Conservation (phyloP, 2,113 vertebrate species). For the Semicossyphus pulcher region DNA sequence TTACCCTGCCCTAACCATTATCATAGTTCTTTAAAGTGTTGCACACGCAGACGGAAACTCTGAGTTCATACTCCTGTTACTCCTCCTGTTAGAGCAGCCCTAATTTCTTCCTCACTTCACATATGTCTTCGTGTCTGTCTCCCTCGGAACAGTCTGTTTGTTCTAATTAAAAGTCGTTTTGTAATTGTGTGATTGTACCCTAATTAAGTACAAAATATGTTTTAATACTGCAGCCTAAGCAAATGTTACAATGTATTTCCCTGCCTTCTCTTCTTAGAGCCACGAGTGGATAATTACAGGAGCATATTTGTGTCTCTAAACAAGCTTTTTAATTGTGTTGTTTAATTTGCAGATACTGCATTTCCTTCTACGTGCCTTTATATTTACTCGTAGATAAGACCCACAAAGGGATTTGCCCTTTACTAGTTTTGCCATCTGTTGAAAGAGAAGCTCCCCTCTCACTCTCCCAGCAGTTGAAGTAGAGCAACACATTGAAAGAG, state of each 20-base stretch:
- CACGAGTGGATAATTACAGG: constrained; percentile 53
- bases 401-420: constrained; percentile 65
- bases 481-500: constrained; percentile 72
- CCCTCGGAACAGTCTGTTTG: neutral
- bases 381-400: constrained; percentile 65
- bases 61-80: constrained; percentile 9
- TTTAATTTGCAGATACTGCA: constrained; percentile 52
- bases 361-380: constrained; percentile 57
- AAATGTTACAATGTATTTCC: constrained; percentile 56
- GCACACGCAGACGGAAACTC: constrained; percentile 43
- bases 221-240: constrained; percentile 63
- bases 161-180: constrained; percentile 62
- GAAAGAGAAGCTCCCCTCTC: constrained; percentile 55
- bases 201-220: constrained; percentile 62
- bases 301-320: constrained; percentile 34
- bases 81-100: constrained; percentile 30
- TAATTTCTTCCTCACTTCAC: constrained; percentile 37
- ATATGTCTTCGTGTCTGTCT: constrained; percentile 7
- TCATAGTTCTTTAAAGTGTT: constrained; percentile 68
- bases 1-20: constrained; percentile 74
- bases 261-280: constrained; percentile 14
- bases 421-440: constrained; percentile 76
- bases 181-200: constrained; percentile 34
- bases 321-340: constrained; percentile 36
- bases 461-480: constrained; percentile 58